Evolutionary conservation across 1,140 invertebrate genomes (phyloP).

Genomic region (Lepidurus packardi): DNA sequence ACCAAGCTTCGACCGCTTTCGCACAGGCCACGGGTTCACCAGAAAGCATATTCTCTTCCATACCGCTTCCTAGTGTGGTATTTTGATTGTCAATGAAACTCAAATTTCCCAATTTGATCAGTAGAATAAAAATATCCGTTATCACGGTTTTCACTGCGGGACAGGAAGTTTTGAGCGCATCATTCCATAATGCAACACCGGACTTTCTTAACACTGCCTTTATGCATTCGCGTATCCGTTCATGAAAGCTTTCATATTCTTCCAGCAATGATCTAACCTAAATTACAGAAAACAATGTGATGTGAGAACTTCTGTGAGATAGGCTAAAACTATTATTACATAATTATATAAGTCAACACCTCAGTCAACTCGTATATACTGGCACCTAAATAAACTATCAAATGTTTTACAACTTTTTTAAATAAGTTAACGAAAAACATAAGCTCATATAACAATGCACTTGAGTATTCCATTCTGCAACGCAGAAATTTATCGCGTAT

Average conservation of each 20-base stretch:
- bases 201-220: neutral
- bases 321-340: neutral
- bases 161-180: neutral
- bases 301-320: neutral
- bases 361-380: too few relatives aligned
- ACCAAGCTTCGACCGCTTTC: neutral
- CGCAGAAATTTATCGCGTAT: neutral
- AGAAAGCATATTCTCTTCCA: neutral
- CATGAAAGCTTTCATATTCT: neutral
- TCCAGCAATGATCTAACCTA: slow-evolving; percentile 20
- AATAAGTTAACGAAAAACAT: neutral
- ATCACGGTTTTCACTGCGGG: neutral
- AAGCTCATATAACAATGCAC: neutral
- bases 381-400: neutral
- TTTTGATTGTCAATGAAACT: neutral
- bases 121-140: neutral
- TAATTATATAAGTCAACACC: neutral
- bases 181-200: neutral
- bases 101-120: neutral
- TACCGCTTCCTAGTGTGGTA: neutral
- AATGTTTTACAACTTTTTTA: neutral
- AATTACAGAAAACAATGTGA: neutral
- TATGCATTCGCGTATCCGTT: neutral
- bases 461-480: neutral
- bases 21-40: slow-evolving; percentile 14